Evolutionary conservation across 2,113 vertebrate species (phyloP).

Genomic region (Colaptes auratus): DNA sequence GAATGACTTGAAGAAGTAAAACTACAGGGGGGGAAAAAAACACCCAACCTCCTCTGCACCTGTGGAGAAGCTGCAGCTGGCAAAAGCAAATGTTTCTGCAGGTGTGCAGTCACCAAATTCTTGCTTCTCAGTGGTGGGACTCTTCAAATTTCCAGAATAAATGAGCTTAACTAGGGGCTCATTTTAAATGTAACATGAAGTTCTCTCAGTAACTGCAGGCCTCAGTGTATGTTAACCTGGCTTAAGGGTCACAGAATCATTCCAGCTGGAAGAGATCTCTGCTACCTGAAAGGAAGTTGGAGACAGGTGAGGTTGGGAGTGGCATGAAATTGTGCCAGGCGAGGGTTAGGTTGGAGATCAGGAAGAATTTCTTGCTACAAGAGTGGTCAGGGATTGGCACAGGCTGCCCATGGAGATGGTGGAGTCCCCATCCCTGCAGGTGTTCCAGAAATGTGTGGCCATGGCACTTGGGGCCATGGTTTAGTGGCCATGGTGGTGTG

Average conservation of each 20-base stretch:
- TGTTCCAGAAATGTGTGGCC: too few relatives aligned
- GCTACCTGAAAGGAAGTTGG: too few relatives aligned
- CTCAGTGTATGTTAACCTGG: not conserved
- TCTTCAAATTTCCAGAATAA: constrained; percentile 13
- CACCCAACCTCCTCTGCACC: not conserved
- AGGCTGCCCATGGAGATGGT: too few relatives aligned
- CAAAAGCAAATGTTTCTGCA: constrained; percentile 54
- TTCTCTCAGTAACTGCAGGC: constrained; percentile 13
- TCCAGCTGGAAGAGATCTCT: too few relatives aligned
- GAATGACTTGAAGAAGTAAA: not conserved
- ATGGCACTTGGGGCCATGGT: too few relatives aligned
- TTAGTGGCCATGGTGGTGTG: too few relatives aligned
- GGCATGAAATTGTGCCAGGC: too few relatives aligned
- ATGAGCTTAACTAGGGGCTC: not conserved
- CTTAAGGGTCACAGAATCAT: not conserved
- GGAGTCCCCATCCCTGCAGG: too few relatives aligned
- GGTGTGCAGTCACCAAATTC: not conserved
- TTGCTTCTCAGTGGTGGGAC: not conserved
- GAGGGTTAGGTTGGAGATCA: too few relatives aligned
- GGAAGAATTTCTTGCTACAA: too few relatives aligned
- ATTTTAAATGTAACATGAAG: constrained; percentile 24
- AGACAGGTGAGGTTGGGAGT: too few relatives aligned
- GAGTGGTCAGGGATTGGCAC: too few relatives aligned
- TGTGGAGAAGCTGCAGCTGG: constrained; percentile 45
- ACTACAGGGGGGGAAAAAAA: not conserved